Evolutionary conservation across 1,140 invertebrate genomes (phyloP).

Genomic region (Papilio machaon): DNA sequence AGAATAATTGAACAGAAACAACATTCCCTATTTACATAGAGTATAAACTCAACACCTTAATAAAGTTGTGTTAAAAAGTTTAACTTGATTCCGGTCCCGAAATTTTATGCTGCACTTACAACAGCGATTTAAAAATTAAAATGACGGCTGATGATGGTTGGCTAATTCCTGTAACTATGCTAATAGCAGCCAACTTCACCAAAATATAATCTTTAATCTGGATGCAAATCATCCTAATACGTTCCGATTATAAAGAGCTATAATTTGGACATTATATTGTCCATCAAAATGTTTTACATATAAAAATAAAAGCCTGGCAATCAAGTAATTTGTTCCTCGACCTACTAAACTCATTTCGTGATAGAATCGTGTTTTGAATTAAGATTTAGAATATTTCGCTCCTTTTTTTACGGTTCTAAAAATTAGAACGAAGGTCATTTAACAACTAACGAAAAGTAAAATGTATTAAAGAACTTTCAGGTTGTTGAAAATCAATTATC

Average conservation of each 20-base stretch:
- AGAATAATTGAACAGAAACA: neutral
- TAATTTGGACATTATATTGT: conserved; percentile 80
- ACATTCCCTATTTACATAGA: neutral
- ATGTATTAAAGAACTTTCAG: neutral
- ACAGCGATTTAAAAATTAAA: conserved; percentile 73
- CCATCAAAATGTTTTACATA: conserved; percentile 79
- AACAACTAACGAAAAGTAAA: neutral
- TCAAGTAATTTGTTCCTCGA: conserved; percentile 77
- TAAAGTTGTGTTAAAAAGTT: conserved; percentile 35
- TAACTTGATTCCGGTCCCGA: conserved; percentile 53
- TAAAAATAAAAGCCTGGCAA: conserved; percentile 75
- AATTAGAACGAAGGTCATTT: neutral
- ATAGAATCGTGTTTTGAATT: conserved; percentile 61
- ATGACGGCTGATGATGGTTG: conserved; percentile 72
- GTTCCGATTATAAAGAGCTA: conserved; percentile 78
- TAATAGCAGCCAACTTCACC: conserved; percentile 75
- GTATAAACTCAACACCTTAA: neutral
- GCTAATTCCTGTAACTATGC: conserved; percentile 78
- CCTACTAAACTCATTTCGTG: conserved; percentile 72
- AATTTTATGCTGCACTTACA: conserved; percentile 59
- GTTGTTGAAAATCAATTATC: neutral
- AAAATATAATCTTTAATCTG: conserved; percentile 81
- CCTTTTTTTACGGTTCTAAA: conserved; percentile 46
- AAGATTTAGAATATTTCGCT: conserved; percentile 52
- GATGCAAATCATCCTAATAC: conserved; percentile 80